These are phyloP conservation scores for Aptenodytes patagonicus DNA, from an alignment of 2,113 vertebrate species.

Conservation along the genomic window DNA sequence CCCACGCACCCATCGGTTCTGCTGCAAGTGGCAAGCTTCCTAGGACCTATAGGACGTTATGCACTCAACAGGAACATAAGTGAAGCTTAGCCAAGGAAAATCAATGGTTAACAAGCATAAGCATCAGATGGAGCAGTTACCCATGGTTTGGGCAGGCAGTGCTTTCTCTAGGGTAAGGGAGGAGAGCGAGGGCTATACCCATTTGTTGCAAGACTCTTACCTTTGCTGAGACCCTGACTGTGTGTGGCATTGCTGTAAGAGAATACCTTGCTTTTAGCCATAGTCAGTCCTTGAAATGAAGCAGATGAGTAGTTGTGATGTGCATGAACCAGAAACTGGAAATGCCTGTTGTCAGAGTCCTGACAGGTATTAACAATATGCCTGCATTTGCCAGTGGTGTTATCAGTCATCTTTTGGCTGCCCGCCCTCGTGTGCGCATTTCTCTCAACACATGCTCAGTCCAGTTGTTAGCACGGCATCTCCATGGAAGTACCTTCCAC, in stretches of 20 bases:
- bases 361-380: slow-evolving; percentile 21
- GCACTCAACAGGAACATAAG: neutral
- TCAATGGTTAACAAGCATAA: neutral
- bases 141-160: neutral
- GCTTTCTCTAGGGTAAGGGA: neutral
- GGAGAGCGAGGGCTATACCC: neutral
- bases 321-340: slow-evolving; percentile 52
- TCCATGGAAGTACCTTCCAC: neutral
- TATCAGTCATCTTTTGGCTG: slow-evolving; percentile 39
- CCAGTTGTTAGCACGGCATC: neutral
- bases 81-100: neutral
- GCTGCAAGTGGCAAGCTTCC: neutral
- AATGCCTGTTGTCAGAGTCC: slow-evolving; percentile 54
- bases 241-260: neutral
- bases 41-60: neutral
- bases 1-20: neutral
- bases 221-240: neutral
- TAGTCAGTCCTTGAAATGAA: neutral
- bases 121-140: neutral
- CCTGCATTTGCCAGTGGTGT: slow-evolving; percentile 22
- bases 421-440: neutral
- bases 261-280: neutral
- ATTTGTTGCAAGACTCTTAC: neutral
- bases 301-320: neutral
- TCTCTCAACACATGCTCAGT: neutral